Conservation (phyloP, 2,113 vertebrate genomes). For the Paraplagusia blochii region DNA sequence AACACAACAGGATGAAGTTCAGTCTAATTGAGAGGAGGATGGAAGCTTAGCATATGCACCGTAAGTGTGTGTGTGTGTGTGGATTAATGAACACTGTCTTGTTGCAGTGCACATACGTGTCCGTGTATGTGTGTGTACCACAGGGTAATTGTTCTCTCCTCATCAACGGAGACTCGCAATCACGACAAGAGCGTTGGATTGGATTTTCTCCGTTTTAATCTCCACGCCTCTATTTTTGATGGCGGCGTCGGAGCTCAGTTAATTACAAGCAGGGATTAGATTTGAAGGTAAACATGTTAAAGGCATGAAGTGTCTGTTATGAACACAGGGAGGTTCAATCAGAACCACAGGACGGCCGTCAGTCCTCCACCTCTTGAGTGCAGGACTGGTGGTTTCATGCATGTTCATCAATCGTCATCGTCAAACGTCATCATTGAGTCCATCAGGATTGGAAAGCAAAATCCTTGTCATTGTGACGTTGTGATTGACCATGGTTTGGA, state of each 20-base stretch:
- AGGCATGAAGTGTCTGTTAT: constrained; percentile 30
- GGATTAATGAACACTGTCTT: constrained; percentile 69
- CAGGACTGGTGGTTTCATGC: no score
- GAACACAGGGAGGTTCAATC: constrained; percentile 15
- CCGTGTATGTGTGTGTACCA: constrained; percentile 9
- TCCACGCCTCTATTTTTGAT: constrained; percentile 57
- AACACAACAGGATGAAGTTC: constrained; percentile 63
- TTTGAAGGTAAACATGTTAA: constrained; percentile 60
- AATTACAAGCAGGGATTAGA: constrained; percentile 62
- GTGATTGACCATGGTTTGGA: no score
- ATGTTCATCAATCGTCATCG: no score
- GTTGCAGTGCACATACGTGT: constrained; percentile 5
- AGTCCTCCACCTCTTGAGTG: no score
- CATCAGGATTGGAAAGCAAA: no score
- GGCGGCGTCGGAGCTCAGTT: constrained; percentile 21
- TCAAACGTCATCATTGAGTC: no score
- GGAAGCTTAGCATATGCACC: constrained; percentile 62
- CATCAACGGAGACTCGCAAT: constrained; percentile 38
- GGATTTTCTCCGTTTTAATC: constrained; percentile 68
- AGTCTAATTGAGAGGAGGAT: constrained; percentile 63
- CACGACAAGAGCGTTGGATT: constrained; percentile 68
- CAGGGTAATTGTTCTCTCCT: constrained; percentile 53
- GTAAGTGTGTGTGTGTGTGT: constrained; percentile 28
- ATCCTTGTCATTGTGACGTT: no score
- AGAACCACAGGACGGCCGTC: not conserved